Evolutionary conservation across 1,140 invertebrate genomes (phyloP), one percentile per base, ranked within the genome.

Genomic region (Pygmarrhopalites habei): DNA sequence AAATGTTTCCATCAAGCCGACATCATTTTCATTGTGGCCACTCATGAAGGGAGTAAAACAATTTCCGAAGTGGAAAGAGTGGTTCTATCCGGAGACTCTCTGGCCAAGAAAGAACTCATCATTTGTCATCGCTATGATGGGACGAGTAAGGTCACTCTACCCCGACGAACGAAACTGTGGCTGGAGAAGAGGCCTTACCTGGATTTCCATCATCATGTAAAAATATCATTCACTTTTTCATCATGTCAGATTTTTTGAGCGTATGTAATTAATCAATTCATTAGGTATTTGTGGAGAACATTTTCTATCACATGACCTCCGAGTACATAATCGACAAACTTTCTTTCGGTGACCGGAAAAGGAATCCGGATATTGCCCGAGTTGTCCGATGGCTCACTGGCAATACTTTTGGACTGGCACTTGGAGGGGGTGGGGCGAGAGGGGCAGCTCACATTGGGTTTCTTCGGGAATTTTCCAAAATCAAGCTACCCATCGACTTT

Each of bases 391-490:
- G 65, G 65, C 25, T 60, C 12, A 35, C 52, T n/a, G 61, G 58
- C 4, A 47, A 57, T 21, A 39, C 51, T 0, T 41, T 62, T 43
- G 61, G 61, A 26, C 7, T 67, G 4, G 61, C 62, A 4, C 30
- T 67, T 4, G 65, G 65, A 17, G 65, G 65, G 4, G 65, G 65
- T 35, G 65, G 65, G 23, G 65, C 65, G 0, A 66, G 62, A 46
- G 65, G 60, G 21, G 58, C 58, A 4, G 58, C 59, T 39, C 49
- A 57, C 1, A 56, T 65, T 23, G 58, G 63, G 1, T 35, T 67
- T 26, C 21, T 58, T 12, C 0, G 15, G 17, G 52, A 41, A 44
- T 47, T 62, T 12, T 25, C 23, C 1, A 35, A 59, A n/a, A 29
- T 41, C 5, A 29, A 44, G 14, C 23, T 67, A 2, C 65, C 65